Percentiles rank a stretch among this genome's conserved stretches.
These are phyloP conservation scores for Idris sp. DNA, from an alignment of 1,140 invertebrate species.

Conservation along the genomic window DNA sequence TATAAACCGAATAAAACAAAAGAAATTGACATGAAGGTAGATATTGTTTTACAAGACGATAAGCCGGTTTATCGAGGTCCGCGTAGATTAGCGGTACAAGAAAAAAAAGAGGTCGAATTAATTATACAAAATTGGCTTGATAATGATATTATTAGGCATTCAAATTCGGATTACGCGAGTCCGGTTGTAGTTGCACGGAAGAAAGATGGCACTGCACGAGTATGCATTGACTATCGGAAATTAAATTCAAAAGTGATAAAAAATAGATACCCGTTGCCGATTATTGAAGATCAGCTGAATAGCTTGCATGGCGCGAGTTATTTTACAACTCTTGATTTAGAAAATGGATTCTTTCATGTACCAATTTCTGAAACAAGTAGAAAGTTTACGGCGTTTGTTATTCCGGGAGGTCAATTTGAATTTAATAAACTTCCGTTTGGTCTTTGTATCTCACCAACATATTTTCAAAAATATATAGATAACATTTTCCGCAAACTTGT, in stretches of 20 bases:
- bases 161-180: constrained; percentile 1
- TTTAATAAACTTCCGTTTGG: neutral
- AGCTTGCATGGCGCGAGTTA: neutral
- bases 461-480: neutral
- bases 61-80: too few relatives aligned
- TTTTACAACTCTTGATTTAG: neutral
- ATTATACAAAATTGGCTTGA: too few relatives aligned
- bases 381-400: neutral
- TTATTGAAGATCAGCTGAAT: neutral
- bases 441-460: neutral
- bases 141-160: too few relatives aligned
- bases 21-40: too few relatives aligned
- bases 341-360: neutral
- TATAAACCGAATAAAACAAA: too few relatives aligned
- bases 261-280: neutral
- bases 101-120: too few relatives aligned
- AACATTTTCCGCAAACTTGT: too few relatives aligned
- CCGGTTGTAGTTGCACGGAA: neutral
- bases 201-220: neutral
- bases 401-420: constrained; percentile 1
- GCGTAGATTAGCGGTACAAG: too few relatives aligned
- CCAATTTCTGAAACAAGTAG: neutral
- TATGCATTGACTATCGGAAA: neutral
- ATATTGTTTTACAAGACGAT: too few relatives aligned
- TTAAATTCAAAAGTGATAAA: neutral